Percentiles rank a stretch among this genome's conserved stretches.
Conservation (phyloP, 2,797 vertebrate genomes). For the Heliangelus exortis region DNA sequence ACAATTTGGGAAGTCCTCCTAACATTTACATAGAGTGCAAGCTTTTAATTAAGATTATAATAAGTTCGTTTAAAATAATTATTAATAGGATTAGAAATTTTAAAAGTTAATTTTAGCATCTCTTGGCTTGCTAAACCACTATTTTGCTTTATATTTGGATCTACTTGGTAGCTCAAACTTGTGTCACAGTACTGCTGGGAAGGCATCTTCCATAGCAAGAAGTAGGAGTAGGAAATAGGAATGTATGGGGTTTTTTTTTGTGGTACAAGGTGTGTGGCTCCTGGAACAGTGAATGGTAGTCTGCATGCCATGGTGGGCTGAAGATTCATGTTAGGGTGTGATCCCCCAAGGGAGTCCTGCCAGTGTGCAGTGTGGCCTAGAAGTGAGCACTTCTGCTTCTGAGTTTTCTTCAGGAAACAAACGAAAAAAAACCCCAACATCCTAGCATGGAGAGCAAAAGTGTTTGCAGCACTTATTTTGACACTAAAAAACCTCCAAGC, state of each 20-base stretch:
- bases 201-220: neutral
- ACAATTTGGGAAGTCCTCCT: neutral
- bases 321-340: neutral
- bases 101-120: neutral
- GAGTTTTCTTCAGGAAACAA: neutral
- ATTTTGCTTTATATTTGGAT: neutral
- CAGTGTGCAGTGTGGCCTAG: neutral
- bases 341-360: neutral
- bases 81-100: neutral
- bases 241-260: neutral
- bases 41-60: neutral
- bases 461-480: neutral
- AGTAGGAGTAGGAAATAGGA: neutral
- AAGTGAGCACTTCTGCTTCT: neutral
- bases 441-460: neutral
- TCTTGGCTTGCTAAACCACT: neutral
- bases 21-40: neutral
- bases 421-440: neutral
- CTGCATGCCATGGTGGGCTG: neutral
- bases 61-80: neutral
- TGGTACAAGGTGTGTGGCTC: neutral
- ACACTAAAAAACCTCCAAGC: fast-evolving
- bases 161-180: neutral
- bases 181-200: neutral
- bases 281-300: neutral